Evolutionary conservation across 2,797 vertebrate genomes (phyloP).

Genomic region (Gallinago solitaria): DNA sequence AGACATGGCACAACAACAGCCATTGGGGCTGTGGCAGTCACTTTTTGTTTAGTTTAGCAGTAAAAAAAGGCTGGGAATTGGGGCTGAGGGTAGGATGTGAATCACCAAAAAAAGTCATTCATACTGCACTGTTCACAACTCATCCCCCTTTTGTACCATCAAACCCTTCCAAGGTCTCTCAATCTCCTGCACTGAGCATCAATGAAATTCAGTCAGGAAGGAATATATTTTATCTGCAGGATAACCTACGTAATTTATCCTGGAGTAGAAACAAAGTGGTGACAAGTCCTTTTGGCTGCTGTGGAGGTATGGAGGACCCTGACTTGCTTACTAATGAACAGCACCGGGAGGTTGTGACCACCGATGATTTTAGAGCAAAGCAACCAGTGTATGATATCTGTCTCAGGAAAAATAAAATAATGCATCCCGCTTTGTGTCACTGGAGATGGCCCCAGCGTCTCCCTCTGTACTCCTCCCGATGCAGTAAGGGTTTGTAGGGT

Average conservation of each 20-base stretch:
- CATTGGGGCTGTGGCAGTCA: background rate
- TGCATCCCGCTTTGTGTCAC: background rate
- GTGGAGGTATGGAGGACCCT: background rate
- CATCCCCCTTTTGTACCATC: background rate
- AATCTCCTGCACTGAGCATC: rapidly evolving
- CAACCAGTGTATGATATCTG: background rate
- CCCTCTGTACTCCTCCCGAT: background rate
- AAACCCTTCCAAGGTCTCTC: background rate
- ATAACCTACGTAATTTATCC: background rate
- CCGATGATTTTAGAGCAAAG: rapidly evolving
- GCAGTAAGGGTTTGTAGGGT: background rate
- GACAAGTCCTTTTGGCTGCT: background rate
- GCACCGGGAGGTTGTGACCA: rapidly evolving
- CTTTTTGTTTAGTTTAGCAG: background rate
- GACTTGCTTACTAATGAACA: background rate
- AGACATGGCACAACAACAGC: background rate
- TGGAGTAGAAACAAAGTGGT: background rate
- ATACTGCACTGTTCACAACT: background rate
- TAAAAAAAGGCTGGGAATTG: background rate
- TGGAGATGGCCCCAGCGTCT: background rate
- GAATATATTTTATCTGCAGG: background rate
- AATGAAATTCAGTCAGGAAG: background rate
- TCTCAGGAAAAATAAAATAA: background rate
- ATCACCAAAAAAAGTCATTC: background rate
- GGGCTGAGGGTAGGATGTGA: background rate